phyloP scores from a whole-genome alignment of 2,888 invertebrate species.

The Anorthoa munda region DNA sequence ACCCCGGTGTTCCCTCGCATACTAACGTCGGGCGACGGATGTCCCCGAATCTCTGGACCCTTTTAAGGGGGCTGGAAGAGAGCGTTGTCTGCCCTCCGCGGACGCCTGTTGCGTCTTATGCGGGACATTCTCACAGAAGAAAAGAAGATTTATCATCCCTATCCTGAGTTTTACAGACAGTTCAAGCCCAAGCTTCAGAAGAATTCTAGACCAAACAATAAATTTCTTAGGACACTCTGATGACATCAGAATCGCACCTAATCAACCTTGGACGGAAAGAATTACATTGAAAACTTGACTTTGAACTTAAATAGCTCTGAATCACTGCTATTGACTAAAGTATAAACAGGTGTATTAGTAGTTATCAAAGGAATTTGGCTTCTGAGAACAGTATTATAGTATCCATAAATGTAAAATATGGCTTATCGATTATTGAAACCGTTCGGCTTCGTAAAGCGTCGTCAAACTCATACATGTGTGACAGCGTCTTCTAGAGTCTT shows the following conservation, averaged over 20 bases:
- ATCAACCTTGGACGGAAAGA: neutral
- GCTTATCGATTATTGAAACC: neutral
- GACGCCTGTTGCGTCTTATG: no score
- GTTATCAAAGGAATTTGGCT: conserved; percentile 9
- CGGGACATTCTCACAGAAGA: no score
- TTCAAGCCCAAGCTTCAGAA: no score
- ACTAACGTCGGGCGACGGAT: no score
- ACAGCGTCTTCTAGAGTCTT: neutral
- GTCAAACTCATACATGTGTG: neutral
- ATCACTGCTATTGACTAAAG: conserved; percentile 10
- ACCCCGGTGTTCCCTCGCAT: no score
- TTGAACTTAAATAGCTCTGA: conserved; percentile 13
- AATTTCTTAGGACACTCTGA: neutral
- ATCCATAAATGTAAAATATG: neutral
- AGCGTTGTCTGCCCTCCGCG: no score
- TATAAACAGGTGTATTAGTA: neutral
- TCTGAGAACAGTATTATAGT: neutral
- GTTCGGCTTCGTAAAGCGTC: neutral
- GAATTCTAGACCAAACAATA: no score
- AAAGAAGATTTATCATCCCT: no score
- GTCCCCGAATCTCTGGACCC: no score
- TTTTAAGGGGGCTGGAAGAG: no score
- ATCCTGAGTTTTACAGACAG: no score
- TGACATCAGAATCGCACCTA: conserved; percentile 13
- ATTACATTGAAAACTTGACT: conserved; percentile 9